Evolutionary conservation across 2,888 invertebrate genomes (phyloP).

Genomic region (Venusia cambrica): DNA sequence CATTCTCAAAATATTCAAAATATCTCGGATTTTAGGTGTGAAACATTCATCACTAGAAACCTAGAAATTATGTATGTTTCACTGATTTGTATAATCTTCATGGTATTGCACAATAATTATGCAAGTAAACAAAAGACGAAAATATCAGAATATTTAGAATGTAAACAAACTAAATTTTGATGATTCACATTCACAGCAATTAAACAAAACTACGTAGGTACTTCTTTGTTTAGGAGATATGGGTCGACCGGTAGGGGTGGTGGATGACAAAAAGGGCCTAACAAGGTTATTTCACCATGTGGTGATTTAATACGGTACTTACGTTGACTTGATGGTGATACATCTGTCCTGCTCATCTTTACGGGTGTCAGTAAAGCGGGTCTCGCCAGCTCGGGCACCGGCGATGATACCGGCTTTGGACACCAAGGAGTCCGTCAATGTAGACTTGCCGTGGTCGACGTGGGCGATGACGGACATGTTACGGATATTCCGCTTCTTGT

Average conservation of each 20-base stretch:
- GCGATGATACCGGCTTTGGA: slow-evolving; percentile 99
- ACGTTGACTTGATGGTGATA: slow-evolving; percentile 99
- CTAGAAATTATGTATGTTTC: no score
- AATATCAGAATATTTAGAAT: background rate
- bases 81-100: no score
- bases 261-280: slow-evolving; percentile 12
- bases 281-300: slow-evolving; percentile 47
- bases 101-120: slow-evolving; percentile 15
- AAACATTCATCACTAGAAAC: no score
- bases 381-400: slow-evolving; percentile 98
- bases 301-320: slow-evolving; percentile 66
- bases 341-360: slow-evolving; percentile 99
- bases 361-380: slow-evolving; percentile 99
- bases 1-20: slow-evolving; percentile 78
- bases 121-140: slow-evolving; percentile 4
- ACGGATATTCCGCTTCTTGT: slow-evolving; percentile 99
- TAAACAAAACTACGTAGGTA: no score
- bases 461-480: slow-evolving; percentile 99
- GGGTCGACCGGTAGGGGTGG: slow-evolving; percentile 5
- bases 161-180: slow-evolving; percentile 13
- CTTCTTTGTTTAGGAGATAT: slow-evolving; percentile 5
- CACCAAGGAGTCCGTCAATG: slow-evolving; percentile 98
- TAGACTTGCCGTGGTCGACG: slow-evolving; percentile 99
- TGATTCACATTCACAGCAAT: slow-evolving; percentile 1
- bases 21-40: slow-evolving; percentile 67